Conservation (phyloP, 2,888 invertebrate species). For the Lepidochitona cinerea region DNA sequence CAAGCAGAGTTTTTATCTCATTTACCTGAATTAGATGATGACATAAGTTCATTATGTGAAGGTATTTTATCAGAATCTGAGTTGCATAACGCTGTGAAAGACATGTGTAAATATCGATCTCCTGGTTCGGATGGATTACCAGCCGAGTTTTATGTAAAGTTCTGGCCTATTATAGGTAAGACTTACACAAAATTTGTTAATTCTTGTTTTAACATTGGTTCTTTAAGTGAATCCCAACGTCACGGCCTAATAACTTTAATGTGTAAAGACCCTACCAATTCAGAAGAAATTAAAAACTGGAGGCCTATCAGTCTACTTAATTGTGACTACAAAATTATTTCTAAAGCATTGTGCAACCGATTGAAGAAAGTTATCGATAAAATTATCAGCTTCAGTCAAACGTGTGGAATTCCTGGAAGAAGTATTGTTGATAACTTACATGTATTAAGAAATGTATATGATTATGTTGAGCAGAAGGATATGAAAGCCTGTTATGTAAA, state of each 20-base stretch:
- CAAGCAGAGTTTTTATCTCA: no score
- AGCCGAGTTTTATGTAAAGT: no score
- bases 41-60: no score
- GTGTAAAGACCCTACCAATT: slow-evolving; percentile 30
- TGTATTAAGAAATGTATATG: slow-evolving; percentile 29
- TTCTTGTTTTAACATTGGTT: slow-evolving; percentile 12
- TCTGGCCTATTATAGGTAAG: no score
- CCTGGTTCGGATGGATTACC: no score
- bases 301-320: slow-evolving; percentile 38
- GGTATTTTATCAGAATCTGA: no score
- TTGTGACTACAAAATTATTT: slow-evolving; percentile 36
- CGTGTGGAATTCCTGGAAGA: slow-evolving; percentile 34
- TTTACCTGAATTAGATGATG: no score
- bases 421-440: slow-evolving; percentile 37
- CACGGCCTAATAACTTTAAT: slow-evolving; percentile 25
- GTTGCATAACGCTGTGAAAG: no score
- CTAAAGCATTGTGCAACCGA: slow-evolving; percentile 31
- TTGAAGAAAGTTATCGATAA: slow-evolving; percentile 24
- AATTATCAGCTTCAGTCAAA: slow-evolving; percentile 31
- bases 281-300: slow-evolving; percentile 31
- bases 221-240: slow-evolving; percentile 18
- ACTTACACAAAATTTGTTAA: slow-evolving; percentile 15
- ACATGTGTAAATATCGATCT: no score
- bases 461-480: slow-evolving; percentile 34
- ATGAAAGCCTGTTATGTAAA: slow-evolving; percentile 25